Conservation (phyloP, 2,113 vertebrate species). For the Aleadryas rufinucha region DNA sequence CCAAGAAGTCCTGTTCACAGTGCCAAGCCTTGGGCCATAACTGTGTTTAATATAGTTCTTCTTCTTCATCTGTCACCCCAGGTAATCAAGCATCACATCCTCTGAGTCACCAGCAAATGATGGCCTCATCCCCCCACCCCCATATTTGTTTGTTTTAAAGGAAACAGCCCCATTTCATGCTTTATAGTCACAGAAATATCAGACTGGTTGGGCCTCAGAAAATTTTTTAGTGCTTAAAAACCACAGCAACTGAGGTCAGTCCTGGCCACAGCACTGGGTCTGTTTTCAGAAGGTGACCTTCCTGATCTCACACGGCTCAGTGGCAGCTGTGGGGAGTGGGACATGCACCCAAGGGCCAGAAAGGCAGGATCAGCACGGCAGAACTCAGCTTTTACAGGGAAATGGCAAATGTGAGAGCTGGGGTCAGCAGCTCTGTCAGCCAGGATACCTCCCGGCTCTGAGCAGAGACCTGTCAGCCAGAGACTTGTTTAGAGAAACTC, state of each 20-base stretch:
- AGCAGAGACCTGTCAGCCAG: not conserved
- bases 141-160: not conserved
- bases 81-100: slow-evolving; percentile 15
- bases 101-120: not conserved
- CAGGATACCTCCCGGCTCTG: not conserved
- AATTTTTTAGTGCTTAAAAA: not conserved
- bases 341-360: not conserved
- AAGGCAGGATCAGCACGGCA: not conserved
- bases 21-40: not conserved
- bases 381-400: not conserved
- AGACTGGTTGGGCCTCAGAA: not conserved
- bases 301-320: rapidly evolving
- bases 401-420: not conserved
- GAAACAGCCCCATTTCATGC: not conserved
- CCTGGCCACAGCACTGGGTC: not conserved
- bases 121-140: not conserved
- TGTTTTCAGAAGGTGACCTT: not conserved
- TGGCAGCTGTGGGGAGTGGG: not conserved
- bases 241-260: not conserved
- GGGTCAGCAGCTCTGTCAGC: not conserved
- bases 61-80: not conserved
- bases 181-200: not conserved
- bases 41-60: not conserved
- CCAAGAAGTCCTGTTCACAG: not conserved
- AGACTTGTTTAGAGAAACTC: not conserved